phyloP scores from a whole-genome alignment of 2,797 vertebrate genomes.

The Adrianichthys oophorus region DNA sequence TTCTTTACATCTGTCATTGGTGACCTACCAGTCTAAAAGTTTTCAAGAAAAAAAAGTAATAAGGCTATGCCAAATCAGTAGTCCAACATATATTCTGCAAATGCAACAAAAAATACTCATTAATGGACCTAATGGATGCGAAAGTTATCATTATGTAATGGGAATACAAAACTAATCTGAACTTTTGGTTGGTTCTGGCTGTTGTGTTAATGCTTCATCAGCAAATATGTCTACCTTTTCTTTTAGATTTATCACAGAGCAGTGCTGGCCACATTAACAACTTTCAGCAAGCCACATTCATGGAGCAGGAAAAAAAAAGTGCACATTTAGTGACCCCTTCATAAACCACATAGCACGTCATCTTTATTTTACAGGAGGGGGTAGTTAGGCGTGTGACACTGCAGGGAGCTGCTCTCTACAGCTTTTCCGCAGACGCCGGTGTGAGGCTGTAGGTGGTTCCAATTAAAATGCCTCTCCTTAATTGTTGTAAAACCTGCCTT shows the following conservation, averaged over 20 bases:
- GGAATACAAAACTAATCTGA: slow-evolving; percentile 39
- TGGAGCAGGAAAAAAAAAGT: slow-evolving; percentile 27
- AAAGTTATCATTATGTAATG: slow-evolving; percentile 45
- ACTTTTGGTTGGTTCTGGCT: slow-evolving; percentile 24
- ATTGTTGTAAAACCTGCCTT: slow-evolving; percentile 72
- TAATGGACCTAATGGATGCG: slow-evolving; percentile 44
- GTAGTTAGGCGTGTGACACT: slow-evolving; percentile 33
- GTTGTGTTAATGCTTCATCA: slow-evolving; percentile 38
- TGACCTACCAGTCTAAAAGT: slow-evolving; percentile 43
- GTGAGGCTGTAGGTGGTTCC: slow-evolving; percentile 65
- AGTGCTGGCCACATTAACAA: slow-evolving; percentile 7
- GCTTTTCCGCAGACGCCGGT: slow-evolving; percentile 42
- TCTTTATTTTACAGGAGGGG: slow-evolving; percentile 14
- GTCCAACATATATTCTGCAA: slow-evolving; percentile 40
- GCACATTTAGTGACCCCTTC: slow-evolving; percentile 15
- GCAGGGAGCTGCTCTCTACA: slow-evolving; percentile 38
- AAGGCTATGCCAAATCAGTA: slow-evolving; percentile 53
- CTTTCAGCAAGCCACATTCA: slow-evolving; percentile 4
- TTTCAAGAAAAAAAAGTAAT: slow-evolving; percentile 36
- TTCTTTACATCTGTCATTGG: slow-evolving; percentile 52
- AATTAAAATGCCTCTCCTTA: slow-evolving; percentile 75
- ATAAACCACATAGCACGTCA: slow-evolving; percentile 40
- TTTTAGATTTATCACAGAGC: slow-evolving; percentile 30
- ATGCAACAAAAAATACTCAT: slow-evolving; percentile 34
- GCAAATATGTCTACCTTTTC: slow-evolving; percentile 28